Percentiles rank a stretch among this genome's conserved stretches.
Evolutionary conservation across 2,797 vertebrate genomes (phyloP).

Genomic region (Acipenser ruthenus): DNA sequence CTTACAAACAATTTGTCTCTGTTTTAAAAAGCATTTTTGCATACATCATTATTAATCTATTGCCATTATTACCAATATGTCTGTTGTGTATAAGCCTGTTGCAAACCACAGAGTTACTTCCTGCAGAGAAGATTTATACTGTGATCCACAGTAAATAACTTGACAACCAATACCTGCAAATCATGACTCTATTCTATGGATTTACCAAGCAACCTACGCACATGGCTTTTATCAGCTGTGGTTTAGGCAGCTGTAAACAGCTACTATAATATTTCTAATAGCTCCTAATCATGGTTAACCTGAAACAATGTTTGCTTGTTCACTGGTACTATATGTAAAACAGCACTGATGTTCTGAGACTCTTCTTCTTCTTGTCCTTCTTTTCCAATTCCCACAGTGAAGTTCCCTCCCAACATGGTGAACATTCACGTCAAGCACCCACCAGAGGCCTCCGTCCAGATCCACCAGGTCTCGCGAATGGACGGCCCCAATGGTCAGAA

Average conservation of each 20-base stretch:
- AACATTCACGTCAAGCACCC: conserved; percentile 97
- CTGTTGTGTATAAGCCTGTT: too few species aligned
- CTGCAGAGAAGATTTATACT: too few species aligned
- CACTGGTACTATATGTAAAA: background rate
- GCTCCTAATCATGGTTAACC: conserved; percentile 11
- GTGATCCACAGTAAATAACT: too few species aligned
- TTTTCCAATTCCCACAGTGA: conserved; percentile 52
- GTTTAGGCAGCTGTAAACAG: conserved; percentile 15
- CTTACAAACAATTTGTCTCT: too few species aligned
- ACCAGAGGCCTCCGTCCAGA: conserved; percentile 91
- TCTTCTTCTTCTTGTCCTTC: background rate
- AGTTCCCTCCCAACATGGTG: conserved; percentile 79
- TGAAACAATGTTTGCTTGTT: conserved; percentile 6
- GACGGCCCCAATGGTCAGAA: conserved; percentile 68
- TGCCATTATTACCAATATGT: too few species aligned
- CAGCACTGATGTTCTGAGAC: too few species aligned
- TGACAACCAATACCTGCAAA: too few species aligned
- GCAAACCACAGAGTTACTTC: too few species aligned
- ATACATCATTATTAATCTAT: too few species aligned
- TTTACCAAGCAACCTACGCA: background rate
- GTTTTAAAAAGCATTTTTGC: too few species aligned
- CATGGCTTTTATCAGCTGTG: conserved; percentile 11
- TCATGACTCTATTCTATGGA: too few species aligned
- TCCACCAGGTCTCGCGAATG: conserved; percentile 92
- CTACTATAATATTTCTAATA: conserved; percentile 7